Evolutionary conservation across 2,113 vertebrate genomes (phyloP).

Genomic region (Otis tarda): DNA sequence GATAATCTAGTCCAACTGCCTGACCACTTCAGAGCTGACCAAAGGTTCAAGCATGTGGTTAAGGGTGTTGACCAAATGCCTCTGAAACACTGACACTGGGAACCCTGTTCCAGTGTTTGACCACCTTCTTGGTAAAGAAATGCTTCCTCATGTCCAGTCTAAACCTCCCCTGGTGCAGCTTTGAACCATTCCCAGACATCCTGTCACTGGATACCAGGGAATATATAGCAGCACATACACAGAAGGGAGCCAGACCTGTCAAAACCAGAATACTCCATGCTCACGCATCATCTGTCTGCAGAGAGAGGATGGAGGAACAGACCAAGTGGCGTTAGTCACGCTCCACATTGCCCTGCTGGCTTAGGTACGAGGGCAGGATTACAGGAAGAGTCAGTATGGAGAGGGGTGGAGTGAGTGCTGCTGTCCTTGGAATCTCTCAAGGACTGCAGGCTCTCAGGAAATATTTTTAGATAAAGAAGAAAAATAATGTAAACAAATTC

Average conservation of each 20-base stretch:
- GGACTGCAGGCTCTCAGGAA: background rate
- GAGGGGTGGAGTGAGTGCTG: background rate
- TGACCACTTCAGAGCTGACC: background rate
- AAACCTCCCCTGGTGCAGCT: no score
- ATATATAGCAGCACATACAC: background rate
- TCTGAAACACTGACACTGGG: no score
- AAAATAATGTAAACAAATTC: background rate
- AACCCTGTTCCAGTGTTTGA: no score
- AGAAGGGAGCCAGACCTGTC: background rate
- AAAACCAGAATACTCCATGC: background rate
- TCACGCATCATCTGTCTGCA: background rate
- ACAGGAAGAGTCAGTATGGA: background rate
- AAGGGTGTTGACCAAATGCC: background rate
- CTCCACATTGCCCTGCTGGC: background rate
- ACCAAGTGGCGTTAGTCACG: background rate
- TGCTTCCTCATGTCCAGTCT: no score
- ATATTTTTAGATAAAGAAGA: background rate
- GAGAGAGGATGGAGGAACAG: background rate
- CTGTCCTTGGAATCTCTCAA: background rate
- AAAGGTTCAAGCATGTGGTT: background rate
- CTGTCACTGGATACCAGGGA: background rate
- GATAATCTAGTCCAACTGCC: background rate
- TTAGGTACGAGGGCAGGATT: background rate
- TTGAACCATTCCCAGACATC: no score
- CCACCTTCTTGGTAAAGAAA: no score